Evolutionary conservation across 2,113 vertebrate genomes (phyloP), one percentile per base, ranked within the genome.

Genomic region (Scolopax mira): DNA sequence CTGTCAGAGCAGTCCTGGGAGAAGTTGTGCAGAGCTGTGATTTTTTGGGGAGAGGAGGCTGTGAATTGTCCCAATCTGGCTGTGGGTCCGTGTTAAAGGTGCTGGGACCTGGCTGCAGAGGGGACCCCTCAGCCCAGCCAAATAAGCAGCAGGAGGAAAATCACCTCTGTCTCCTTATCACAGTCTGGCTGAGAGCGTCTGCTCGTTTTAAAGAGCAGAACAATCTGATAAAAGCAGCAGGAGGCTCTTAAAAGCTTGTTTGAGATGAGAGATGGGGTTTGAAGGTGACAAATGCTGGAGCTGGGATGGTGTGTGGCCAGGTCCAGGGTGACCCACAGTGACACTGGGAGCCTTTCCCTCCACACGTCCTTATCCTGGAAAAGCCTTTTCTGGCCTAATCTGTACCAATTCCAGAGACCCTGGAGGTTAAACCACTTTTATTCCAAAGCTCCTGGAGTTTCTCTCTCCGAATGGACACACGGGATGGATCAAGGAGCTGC

Each of bases 281-380:
- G 84, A 55, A 42, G 8, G 3, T 9, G 24, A 25, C 41, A 25
- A 54, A 54, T 30, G 4, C 28, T 10, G 16, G 52, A 30, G 61
- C 4, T 19, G 41, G 44, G 37, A 10, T 22, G 14, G 46, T 6
- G 42, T 3, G 12, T 3, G 2, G 39, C 41, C 14, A 2, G 0
- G 2, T 21, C 24, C 0, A 30, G 1, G 66, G 5, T 10, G 22
- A 37, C 7, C 33, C 0, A 1, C 64, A 39, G 64, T 27, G 24
- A 10, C 8, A 1, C 39, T 2, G 65, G 19, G 21, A 73, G 39
- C 57, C 6, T 37, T n/a, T 61, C 35, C 83, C 7, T 42, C 64
- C 27, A 35, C 46, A 30, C 1, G 0, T 42, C 23, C 39, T 92
- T 13, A 18, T 31, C 49, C 55, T 44, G 39, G 21, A 35, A 44